Percentiles rank a stretch among this genome's conserved stretches.
These are phyloP conservation scores for Nyctibius grandis DNA, from an alignment of 2,797 vertebrate species.

Conservation along the genomic window DNA sequence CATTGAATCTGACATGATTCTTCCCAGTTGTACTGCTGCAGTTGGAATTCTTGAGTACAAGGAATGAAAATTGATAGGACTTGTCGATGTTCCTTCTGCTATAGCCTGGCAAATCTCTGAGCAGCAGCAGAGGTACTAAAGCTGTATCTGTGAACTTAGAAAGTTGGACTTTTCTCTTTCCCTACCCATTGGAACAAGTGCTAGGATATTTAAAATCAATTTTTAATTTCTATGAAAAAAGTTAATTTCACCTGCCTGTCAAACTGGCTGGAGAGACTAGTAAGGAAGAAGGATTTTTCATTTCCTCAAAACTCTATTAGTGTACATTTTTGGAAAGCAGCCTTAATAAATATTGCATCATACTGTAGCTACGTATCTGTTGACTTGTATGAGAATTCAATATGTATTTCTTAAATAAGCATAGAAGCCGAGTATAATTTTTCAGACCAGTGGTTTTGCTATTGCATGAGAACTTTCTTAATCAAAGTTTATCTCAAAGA, in stretches of 20 bases:
- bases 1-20: background rate
- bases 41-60: background rate
- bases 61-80: background rate
- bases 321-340: background rate
- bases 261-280: background rate
- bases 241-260: background rate
- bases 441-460: conserved; percentile 19
- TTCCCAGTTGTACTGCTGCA: background rate
- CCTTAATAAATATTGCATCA: background rate
- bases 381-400: background rate
- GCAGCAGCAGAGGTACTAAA: background rate
- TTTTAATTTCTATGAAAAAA: background rate
- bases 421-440: background rate
- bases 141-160: background rate
- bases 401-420: background rate
- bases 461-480: background rate
- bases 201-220: background rate
- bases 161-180: background rate
- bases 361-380: background rate
- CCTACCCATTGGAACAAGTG: background rate
- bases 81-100: background rate
- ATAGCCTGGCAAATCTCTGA: background rate
- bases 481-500: conserved; percentile 36
- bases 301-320: background rate
- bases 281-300: background rate